These are phyloP conservation scores for Eupithecia inturbata DNA, from an alignment of 2,888 invertebrate species.

Conservation along the genomic window DNA sequence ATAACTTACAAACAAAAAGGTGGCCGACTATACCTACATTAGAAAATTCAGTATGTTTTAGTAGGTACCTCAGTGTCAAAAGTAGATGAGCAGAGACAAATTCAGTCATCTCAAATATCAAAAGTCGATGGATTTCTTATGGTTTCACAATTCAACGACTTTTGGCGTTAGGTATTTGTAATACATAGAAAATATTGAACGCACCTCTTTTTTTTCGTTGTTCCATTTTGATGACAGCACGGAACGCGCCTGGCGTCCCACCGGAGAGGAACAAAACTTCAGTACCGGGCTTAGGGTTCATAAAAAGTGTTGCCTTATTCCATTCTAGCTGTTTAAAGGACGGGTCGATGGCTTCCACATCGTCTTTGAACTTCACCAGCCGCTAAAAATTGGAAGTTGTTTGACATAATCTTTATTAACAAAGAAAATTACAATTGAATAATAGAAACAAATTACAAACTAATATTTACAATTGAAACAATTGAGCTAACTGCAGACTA, in stretches of 20 bases:
- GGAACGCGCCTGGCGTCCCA: slow-evolving; percentile 65
- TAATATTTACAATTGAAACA: no score
- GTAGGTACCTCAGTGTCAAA: neutral
- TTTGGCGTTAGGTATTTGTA: no score
- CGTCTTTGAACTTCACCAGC: slow-evolving; percentile 56
- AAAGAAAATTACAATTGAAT: no score
- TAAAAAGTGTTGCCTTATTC: slow-evolving; percentile 64
- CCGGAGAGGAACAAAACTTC: slow-evolving; percentile 62
- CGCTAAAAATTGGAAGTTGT: slow-evolving; percentile 51
- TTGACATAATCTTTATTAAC: no score
- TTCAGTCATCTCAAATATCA: neutral
- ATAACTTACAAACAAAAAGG: neutral
- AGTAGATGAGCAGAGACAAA: neutral
- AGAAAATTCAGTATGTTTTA: neutral
- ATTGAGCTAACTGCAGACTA: no score
- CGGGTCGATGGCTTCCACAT: slow-evolving; percentile 58
- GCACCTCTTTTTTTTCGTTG: slow-evolving; percentile 62
- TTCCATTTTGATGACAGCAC: slow-evolving; percentile 64
- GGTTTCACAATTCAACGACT: neutral
- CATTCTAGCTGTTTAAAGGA: slow-evolving; percentile 56
- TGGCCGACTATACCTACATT: neutral
- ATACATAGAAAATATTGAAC: neutral
- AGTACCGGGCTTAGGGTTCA: slow-evolving; percentile 68
- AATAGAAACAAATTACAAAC: no score
- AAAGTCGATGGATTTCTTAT: neutral